Evolutionary conservation across 1,140 invertebrate species (phyloP).

Genomic region (Cheumatopsyche charites): DNA sequence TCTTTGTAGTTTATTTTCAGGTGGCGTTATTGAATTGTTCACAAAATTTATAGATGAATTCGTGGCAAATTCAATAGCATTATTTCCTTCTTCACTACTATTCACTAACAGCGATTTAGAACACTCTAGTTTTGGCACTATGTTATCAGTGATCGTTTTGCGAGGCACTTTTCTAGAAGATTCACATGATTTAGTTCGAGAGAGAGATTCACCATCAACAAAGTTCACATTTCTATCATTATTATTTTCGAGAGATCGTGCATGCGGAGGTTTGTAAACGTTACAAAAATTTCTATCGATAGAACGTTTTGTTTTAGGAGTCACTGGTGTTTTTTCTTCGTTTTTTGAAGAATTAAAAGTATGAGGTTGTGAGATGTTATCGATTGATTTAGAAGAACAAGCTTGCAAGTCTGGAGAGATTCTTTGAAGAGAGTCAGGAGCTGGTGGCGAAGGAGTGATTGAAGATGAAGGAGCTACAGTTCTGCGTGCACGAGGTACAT

Average conservation of each 20-base stretch:
- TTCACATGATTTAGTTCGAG: constrained; percentile 27
- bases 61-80: background rate
- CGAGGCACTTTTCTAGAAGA: constrained; percentile 30
- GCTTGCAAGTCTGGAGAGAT: background rate
- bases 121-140: constrained; percentile 24
- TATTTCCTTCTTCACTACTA: background rate
- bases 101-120: constrained; percentile 14
- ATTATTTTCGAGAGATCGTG: constrained; percentile 42
- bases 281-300: constrained; percentile 59
- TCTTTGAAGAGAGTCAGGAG: background rate
- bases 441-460: constrained; percentile 1
- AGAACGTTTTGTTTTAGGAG: constrained; percentile 47
- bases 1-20: background rate
- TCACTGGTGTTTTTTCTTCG: constrained; percentile 17
- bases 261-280: constrained; percentile 59
- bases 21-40: background rate
- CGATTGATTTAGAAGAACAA: background rate
- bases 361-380: background rate
- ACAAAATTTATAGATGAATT: background rate
- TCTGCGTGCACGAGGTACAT: constrained; percentile 74
- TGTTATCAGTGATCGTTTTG: background rate
- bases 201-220: constrained; percentile 6
- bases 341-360: background rate
- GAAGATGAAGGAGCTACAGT: constrained; percentile 56
- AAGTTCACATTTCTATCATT: constrained; percentile 3